Conservation (phyloP, 2,888 invertebrate genomes). For the Cryptosula pallasiana region DNA sequence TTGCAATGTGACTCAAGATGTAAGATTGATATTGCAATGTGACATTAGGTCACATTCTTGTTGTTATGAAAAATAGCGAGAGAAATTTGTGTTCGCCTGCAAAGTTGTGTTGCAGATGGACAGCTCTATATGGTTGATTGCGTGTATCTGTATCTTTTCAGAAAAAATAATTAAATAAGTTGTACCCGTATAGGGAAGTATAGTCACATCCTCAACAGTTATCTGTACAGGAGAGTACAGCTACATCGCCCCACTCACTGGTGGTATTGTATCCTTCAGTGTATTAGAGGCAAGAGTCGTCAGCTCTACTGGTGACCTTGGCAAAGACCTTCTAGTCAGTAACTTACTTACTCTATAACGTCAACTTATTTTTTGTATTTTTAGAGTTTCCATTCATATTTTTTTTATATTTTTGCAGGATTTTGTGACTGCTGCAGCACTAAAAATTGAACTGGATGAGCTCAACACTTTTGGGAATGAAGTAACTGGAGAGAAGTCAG, state of each 20-base stretch:
- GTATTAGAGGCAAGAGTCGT: slow-evolving; percentile 91
- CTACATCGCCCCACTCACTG: slow-evolving; percentile 89
- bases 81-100: no score
- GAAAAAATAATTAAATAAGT: no score
- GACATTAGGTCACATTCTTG: no score
- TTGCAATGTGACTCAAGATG: no score
- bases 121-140: no score
- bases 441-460: slow-evolving; percentile 81
- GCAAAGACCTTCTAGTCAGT: slow-evolving; percentile 77
- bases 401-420: slow-evolving; percentile 63
- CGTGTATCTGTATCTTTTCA: no score
- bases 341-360: no score
- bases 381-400: no score
- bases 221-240: slow-evolving; percentile 98
- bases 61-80: no score
- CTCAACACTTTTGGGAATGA: slow-evolving; percentile 98
- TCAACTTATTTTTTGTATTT: no score
- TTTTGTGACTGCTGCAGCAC: slow-evolving; percentile 95
- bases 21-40: no score
- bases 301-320: slow-evolving; percentile 84
- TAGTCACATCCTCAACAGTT: slow-evolving; percentile 69
- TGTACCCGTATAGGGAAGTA: not conserved
- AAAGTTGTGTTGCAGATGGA: not conserved
- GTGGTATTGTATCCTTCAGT: slow-evolving; percentile 89
- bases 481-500: slow-evolving; percentile 83